phyloP scores from a whole-genome alignment of 2,113 vertebrate genomes.

The Oxyura jamaicensis region DNA sequence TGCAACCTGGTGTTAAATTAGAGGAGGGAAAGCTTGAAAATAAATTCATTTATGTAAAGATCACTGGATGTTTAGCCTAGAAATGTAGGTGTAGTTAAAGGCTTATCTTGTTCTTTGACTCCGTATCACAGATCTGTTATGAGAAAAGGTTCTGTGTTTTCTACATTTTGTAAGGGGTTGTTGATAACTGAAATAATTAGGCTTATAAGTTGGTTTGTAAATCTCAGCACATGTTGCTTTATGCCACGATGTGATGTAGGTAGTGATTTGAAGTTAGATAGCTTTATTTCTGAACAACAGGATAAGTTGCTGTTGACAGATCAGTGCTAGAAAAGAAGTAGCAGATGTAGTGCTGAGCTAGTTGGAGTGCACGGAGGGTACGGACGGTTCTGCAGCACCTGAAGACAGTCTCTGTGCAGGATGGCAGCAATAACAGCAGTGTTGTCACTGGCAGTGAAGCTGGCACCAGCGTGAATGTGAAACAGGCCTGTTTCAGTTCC shows the following conservation, averaged over 20 bases:
- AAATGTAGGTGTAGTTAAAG: not conserved
- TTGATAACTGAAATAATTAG: not conserved
- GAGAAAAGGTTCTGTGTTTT: not conserved
- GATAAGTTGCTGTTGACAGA: not conserved
- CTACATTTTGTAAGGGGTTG: not conserved
- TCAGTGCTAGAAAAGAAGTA: not conserved
- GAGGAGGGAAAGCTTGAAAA: not conserved
- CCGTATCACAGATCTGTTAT: not conserved
- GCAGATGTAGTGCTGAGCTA: not conserved
- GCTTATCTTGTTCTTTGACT: not conserved
- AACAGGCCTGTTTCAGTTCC: not conserved
- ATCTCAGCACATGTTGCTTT: not conserved
- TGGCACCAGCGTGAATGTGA: not conserved
- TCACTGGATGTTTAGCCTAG: not conserved
- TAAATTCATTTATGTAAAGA: not conserved
- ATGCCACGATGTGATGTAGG: not conserved
- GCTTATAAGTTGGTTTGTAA: not conserved
- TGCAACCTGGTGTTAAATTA: not conserved
- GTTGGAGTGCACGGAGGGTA: not conserved
- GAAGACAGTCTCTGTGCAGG: not conserved
- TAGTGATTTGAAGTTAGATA: not conserved
- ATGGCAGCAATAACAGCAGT: not conserved
- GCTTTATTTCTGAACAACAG: not conserved
- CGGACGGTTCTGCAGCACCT: not conserved
- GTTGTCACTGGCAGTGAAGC: not conserved